Evolutionary conservation across 2,888 invertebrate genomes (phyloP), one percentile per base, ranked within the genome.

Genomic region (Meandrusa payeni): DNA sequence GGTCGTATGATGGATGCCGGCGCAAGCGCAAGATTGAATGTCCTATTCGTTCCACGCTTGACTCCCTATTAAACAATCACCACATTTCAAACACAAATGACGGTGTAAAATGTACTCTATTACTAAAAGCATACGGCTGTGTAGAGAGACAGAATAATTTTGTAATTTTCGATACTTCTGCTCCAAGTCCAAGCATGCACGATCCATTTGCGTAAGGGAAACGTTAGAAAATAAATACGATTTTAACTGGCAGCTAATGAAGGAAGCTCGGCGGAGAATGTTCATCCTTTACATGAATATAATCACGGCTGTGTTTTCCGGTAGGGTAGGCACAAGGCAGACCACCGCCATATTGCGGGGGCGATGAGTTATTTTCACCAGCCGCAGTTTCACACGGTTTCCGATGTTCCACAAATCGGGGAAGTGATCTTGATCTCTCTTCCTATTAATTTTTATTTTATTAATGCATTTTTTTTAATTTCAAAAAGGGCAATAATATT

Each of bases 1-100:
- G 83, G 81, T 48, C 33, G 65, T 40, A 54, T 80, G 85, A 83
- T 85, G 78, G 81, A 83, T 85, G 78, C 59, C 59, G 48, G 59
- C 65, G 64, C 64, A 55, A 48, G 61, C 61, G 43, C 54, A 54
- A 58, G 69, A 70, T 69, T 67, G 64, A 69, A 66, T 69, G 68
- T 69, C 64, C 59, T 65, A 49, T 52, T 50, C 53, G 55, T 39
- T 37, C 29, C 52, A 51, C 45, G 47, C 48, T 47, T 49, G 50
- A 51, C 50, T 50, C 51, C 52, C 50, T 54, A 55, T 52, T 55
- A 53, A 50, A 47, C 48, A 48, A 44, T 46, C 31, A 48, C 53
- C 47, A 49, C n/a, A 20, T 33, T 39, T 40, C 27, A 11, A 32
- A 40, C 19, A 24, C 41, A 31, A 3, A 5, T 22, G 6, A 12